phyloP scores from a whole-genome alignment of 2,888 invertebrate genomes.

The Pediacus dermestoides region DNA sequence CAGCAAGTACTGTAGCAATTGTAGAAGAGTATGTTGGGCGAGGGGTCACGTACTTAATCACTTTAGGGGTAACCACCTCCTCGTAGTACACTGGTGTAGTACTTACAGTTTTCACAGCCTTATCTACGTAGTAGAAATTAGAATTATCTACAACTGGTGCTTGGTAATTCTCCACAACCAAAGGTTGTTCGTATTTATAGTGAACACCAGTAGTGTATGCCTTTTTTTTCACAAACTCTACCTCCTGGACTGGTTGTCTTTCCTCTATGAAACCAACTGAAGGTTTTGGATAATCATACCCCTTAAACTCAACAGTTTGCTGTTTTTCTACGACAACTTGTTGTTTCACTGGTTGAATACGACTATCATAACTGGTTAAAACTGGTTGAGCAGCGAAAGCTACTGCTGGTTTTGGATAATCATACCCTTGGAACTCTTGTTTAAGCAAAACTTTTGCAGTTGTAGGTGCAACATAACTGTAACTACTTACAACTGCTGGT shows the following conservation, averaged over 20 bases:
- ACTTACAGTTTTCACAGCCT: constrained; percentile 11
- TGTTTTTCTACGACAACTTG: constrained; percentile 15
- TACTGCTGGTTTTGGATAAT: constrained; percentile 31
- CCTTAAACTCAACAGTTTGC: constrained; percentile 17
- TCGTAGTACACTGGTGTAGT: constrained; percentile 11
- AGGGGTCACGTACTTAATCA: constrained; percentile 10
- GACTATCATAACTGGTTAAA: background rate
- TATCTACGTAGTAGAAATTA: constrained; percentile 8
- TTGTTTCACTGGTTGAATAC: background rate
- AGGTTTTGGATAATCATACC: constrained; percentile 34
- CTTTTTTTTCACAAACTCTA: constrained; percentile 41
- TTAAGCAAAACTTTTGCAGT: too few relatives aligned
- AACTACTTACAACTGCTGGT: constrained; percentile 21
- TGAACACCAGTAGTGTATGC: constrained; percentile 35
- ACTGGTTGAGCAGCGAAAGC: constrained; percentile 45
- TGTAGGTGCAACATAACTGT: constrained; percentile 18
- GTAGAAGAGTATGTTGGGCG: constrained; percentile 2
- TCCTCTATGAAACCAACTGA: constrained; percentile 43
- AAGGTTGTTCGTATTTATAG: too few relatives aligned
- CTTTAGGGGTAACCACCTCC: too few relatives aligned
- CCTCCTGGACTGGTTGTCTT: constrained; percentile 37
- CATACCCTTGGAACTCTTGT: constrained; percentile 24
- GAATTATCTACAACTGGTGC: constrained; percentile 13
- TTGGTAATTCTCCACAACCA: constrained; percentile 23
- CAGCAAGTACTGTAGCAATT: constrained; percentile 14